Evolutionary conservation across 1,140 invertebrate genomes (phyloP).

Genomic region (Calosoma granatense): DNA sequence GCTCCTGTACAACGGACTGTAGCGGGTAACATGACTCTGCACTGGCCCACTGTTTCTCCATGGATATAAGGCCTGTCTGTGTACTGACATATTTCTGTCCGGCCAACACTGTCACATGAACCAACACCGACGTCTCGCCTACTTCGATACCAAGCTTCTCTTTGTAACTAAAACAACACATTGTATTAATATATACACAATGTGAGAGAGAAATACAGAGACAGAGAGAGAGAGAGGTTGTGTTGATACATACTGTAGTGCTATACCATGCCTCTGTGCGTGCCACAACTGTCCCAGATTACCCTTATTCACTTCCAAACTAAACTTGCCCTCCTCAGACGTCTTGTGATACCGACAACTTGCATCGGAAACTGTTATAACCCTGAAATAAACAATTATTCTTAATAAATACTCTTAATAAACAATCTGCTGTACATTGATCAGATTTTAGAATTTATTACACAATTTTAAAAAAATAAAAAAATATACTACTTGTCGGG

Average conservation of each 20-base stretch:
- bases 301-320: conserved; percentile 31
- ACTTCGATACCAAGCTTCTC: conserved; percentile 62
- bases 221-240: neutral
- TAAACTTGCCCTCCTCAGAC: conserved; percentile 25
- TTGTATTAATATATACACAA: conserved; percentile 2
- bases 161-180: conserved; percentile 44
- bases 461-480: neutral
- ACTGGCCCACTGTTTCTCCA: conserved; percentile 59
- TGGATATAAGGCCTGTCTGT: conserved; percentile 43
- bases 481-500: no score
- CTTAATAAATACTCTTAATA: neutral
- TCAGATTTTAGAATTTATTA: no score
- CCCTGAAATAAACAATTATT: conserved; percentile 32
- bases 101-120: conserved; percentile 61
- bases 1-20: conserved; percentile 54
- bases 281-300: conserved; percentile 38
- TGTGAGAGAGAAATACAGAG: conserved; percentile 8
- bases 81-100: conserved; percentile 51
- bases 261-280: conserved; percentile 33
- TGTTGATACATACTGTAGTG: conserved; percentile 36
- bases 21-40: conserved; percentile 49
- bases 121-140: conserved; percentile 55
- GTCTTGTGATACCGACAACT: conserved; percentile 34
- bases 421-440: no score
- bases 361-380: conserved; percentile 46